Evolutionary conservation across 2,888 invertebrate species (phyloP), one percentile per base, ranked within the genome.

Genomic region (Fragum fragum): DNA sequence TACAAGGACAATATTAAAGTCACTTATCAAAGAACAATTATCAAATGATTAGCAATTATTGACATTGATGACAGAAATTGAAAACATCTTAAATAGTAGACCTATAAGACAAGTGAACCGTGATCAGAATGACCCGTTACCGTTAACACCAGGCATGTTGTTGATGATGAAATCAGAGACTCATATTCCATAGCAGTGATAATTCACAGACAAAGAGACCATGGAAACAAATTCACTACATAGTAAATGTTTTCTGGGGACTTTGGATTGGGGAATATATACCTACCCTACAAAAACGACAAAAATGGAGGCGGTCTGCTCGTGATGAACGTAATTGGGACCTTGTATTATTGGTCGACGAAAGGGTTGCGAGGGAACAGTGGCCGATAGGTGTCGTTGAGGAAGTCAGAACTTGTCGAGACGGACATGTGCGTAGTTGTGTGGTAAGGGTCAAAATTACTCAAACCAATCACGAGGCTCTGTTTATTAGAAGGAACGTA

Each of bases 361-460:
- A 72, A 0, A 71, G 66, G 14, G 16, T 42, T 1, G 47, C 69
- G 53, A 72, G 77, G 59, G 79, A 76, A 21, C 52, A 76, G 26
- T 82, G 82, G 82, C 73, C 73, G n/a, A 66, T 82, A n/a, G 82
- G 77, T n/a, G 53, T 66, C 16, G 61, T 82, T 36, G 47, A 36
- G n/a, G 39, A 80, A 1, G 75, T 71, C n/a, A 53, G 39, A 21
- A 26, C 39, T n/a, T 66, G 79, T n/a, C 23, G 75, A 61, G 75
- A 79, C 71, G 76, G 73, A 28, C 81, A 39, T 69, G 73, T 81
- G n/a, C 72, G 81, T 26, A 39, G 39, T n/a, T 47, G 28, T 52
- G 28, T 52, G 70, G 53, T 70, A 18, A 70, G 70, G 53, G 29
- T 52, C 28, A 70, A 29, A 9, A 21, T 28, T 29, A 23, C 26